Conservation (phyloP, 2,888 invertebrate species). For the Eilema depressum region DNA sequence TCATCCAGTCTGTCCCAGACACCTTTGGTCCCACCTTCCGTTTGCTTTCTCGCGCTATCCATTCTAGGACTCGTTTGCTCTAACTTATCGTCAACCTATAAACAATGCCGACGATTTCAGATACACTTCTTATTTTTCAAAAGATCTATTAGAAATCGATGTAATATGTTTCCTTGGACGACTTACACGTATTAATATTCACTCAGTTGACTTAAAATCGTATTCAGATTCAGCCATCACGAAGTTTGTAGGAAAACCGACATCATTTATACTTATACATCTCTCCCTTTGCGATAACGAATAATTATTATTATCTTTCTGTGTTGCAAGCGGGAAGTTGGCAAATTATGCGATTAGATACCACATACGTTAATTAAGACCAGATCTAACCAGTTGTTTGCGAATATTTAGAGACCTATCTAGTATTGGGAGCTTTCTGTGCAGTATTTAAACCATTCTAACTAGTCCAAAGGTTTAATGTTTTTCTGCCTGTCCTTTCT, state of each 20-base stretch:
- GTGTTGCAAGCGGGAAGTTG: background rate
- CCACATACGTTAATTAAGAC: background rate
- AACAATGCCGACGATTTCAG: too few species aligned
- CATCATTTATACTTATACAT: background rate
- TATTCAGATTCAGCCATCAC: background rate
- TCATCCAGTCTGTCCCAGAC: too few species aligned
- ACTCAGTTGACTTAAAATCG: background rate
- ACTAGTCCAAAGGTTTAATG: background rate
- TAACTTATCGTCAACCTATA: background rate
- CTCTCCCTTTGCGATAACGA: conserved; percentile 1
- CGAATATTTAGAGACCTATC: background rate
- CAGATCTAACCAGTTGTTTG: background rate
- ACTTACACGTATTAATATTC: background rate
- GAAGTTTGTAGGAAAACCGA: background rate
- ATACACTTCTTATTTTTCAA: background rate
- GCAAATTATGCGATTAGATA: background rate
- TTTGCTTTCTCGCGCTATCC: too few species aligned
- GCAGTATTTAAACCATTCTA: background rate
- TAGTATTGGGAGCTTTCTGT: too few species aligned
- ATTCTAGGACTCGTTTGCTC: too few species aligned
- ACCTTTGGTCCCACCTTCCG: too few species aligned
- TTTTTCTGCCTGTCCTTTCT: background rate
- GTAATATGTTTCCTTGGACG: background rate
- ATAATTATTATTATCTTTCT: background rate
- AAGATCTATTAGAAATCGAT: too few species aligned